Conservation (phyloP, 2,888 invertebrate species). For the Nymphalis polychloros region DNA sequence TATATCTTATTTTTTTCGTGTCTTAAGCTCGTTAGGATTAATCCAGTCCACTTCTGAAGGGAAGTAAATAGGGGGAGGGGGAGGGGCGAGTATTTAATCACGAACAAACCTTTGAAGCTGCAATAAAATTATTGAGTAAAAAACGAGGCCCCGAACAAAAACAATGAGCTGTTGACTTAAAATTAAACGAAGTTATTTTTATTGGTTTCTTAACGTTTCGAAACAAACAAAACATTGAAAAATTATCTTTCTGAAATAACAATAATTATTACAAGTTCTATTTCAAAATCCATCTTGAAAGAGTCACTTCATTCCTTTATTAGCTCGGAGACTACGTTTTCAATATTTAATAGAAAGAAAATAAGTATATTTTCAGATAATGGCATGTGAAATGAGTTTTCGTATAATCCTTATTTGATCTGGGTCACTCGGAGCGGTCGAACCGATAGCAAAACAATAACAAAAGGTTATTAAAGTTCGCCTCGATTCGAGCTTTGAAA, state of each 20-base stretch:
- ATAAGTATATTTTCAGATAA: slow-evolving; percentile 37
- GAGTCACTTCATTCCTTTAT: slow-evolving; percentile 14
- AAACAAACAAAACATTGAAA: not conserved
- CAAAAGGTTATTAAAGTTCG: slow-evolving; percentile 41
- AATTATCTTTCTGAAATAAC: not conserved
- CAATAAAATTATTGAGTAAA: no score
- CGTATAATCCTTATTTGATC: slow-evolving; percentile 41
- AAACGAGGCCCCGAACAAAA: no score
- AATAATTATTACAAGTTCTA: slow-evolving; percentile 1
- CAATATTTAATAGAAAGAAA: slow-evolving; percentile 37
- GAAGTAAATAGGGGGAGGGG: no score
- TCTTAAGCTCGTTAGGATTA: no score
- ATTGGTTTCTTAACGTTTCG: not conserved
- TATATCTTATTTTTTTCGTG: no score
- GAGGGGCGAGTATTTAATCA: no score
- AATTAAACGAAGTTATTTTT: not conserved
- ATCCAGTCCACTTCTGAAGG: no score
- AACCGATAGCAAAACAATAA: slow-evolving; percentile 41
- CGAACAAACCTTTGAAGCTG: no score
- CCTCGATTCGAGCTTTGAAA: slow-evolving; percentile 18
- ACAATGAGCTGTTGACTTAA: no score
- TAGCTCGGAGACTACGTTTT: slow-evolving; percentile 28
- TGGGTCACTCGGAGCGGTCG: slow-evolving; percentile 34
- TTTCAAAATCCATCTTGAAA: not conserved
- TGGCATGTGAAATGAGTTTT: slow-evolving; percentile 39